Conservation (phyloP, 1,140 invertebrate genomes). For the silkworm (Bombyx mori) region ASM3026992v2 NC_085110.1:4934001-4934500, state of each 20-base stretch:
- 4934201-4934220: constrained; percentile 49
- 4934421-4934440: too few relatives aligned
- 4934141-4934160: constrained; percentile 73
- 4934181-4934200: constrained; percentile 71
- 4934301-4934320: neutral
- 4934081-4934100: constrained; percentile 54
- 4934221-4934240: constrained; percentile 24
- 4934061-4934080: constrained; percentile 44
- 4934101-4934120: constrained; percentile 67
- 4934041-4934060: constrained; percentile 49
- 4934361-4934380: too few relatives aligned
- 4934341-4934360: too few relatives aligned
- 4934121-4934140: constrained; percentile 64
- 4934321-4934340: too few relatives aligned
- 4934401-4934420: too few relatives aligned
- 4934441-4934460: too few relatives aligned
- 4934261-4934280: neutral
- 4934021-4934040: constrained; percentile 20
- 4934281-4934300: neutral
- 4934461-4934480: too few relatives aligned
- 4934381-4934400: too few relatives aligned
- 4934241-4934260: neutral
- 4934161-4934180: constrained; percentile 73
- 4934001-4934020: constrained; percentile 23
- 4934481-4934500: too few relatives aligned